Evolutionary conservation across 2,888 invertebrate genomes (phyloP).

Genomic region (Dolichopus griseipennis): DNA sequence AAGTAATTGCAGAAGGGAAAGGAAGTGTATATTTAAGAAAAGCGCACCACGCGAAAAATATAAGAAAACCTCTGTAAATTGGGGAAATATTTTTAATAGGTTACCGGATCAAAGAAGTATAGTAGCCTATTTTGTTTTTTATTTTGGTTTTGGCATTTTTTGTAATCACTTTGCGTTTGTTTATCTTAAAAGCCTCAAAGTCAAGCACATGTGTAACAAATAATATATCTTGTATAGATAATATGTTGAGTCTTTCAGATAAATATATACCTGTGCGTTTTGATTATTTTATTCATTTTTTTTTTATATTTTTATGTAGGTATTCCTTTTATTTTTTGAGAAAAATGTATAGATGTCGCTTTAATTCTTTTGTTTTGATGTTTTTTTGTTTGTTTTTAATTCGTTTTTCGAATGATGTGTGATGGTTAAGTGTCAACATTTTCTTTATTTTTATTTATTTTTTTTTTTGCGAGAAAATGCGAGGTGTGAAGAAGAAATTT

Average conservation of each 20-base stretch:
- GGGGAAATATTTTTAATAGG: slow-evolving; percentile 16
- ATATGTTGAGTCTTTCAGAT: too few relatives aligned
- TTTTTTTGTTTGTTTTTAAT: neutral
- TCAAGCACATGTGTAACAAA: too few relatives aligned
- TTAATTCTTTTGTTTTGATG: neutral
- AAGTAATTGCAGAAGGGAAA: too few relatives aligned
- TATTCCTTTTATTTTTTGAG: neutral
- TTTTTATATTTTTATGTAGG: neutral
- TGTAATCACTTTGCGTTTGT: neutral
- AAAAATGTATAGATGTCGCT: neutral
- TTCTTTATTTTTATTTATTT: too few relatives aligned
- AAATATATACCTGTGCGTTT: too few relatives aligned
- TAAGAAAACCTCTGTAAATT: neutral
- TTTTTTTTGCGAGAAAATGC: neutral
- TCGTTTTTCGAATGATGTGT: neutral
- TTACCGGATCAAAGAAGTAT: slow-evolving; percentile 16
- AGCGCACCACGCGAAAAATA: neutral
- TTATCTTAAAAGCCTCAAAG: too few relatives aligned
- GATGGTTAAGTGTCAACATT: neutral
- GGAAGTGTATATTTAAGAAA: neutral
- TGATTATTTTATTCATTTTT: neutral
- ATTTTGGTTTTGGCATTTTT: neutral
- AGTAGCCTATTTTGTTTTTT: neutral
- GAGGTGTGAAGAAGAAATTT: neutral
- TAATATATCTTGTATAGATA: too few relatives aligned